phyloP scores from a whole-genome alignment of 2,888 invertebrate genomes.

The Nebria salina region DNA sequence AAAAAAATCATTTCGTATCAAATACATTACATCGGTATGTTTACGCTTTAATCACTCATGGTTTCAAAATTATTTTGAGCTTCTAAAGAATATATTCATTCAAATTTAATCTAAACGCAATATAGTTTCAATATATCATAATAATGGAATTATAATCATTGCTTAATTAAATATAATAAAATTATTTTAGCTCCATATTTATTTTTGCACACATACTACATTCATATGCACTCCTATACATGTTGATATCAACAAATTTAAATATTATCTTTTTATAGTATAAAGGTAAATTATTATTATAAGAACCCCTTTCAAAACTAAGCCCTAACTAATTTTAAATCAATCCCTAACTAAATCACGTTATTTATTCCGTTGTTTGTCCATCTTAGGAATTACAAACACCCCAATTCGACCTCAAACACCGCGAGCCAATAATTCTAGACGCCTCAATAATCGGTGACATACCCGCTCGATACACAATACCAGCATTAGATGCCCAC shows the following conservation, averaged over 20 bases:
- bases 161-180: no score
- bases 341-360: not conserved
- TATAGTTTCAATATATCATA: no score
- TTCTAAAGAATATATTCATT: not conserved
- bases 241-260: no score
- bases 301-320: not conserved
- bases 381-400: not conserved
- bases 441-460: constrained; percentile 72
- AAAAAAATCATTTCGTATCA: not conserved
- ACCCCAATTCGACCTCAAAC: not conserved
- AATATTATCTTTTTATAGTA: not conserved
- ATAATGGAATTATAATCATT: no score
- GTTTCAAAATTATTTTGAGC: no score
- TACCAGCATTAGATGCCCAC: constrained; percentile 69
- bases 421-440: constrained; percentile 55
- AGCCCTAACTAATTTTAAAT: not conserved
- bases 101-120: not conserved
- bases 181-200: no score
- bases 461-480: constrained; percentile 72
- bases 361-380: not conserved
- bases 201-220: no score
- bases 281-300: not conserved
- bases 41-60: not conserved
- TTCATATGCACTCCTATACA: no score
- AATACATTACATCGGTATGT: not conserved